phyloP scores from a whole-genome alignment of 2,113 vertebrate genomes.

The Spermophilus dauricus region DNA sequence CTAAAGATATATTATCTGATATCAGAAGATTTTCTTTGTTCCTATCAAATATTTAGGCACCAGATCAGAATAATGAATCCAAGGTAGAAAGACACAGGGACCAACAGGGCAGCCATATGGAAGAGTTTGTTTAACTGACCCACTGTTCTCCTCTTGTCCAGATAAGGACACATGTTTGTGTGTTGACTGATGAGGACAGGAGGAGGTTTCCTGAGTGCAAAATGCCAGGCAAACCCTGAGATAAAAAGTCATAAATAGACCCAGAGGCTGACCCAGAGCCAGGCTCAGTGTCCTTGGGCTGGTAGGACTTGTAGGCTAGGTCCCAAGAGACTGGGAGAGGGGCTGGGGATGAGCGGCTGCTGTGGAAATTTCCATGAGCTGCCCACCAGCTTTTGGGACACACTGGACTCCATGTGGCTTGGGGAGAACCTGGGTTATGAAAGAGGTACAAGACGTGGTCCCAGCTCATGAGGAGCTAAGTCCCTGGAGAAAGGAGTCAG shows the following conservation, averaged over 20 bases:
- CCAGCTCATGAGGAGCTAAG: not conserved
- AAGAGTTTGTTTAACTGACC: not conserved
- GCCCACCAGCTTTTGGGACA: not conserved
- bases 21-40: not conserved
- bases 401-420: not conserved
- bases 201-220: conserved; percentile 54
- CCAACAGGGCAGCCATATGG: not conserved
- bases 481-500: not conserved
- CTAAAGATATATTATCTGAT: not conserved
- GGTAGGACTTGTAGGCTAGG: not conserved
- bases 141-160: not conserved
- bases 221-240: conserved; percentile 71
- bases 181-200: not conserved
- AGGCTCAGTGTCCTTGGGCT: conserved; percentile 76
- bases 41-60: not conserved
- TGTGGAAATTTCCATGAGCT: conserved; percentile 78
- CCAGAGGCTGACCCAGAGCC: conserved; percentile 65
- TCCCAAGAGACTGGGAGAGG: conserved; percentile 2
- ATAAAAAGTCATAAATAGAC: conserved; percentile 83
- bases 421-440: conserved; percentile 1
- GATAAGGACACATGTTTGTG: not conserved
- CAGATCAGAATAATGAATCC: not conserved
- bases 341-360: conserved; percentile 51
- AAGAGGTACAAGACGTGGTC: conserved; percentile 28
- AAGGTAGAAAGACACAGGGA: not conserved